These are phyloP conservation scores for Thryonomys swinderianus DNA, from an alignment of 2,113 vertebrate species.

Conservation along the genomic window DNA sequence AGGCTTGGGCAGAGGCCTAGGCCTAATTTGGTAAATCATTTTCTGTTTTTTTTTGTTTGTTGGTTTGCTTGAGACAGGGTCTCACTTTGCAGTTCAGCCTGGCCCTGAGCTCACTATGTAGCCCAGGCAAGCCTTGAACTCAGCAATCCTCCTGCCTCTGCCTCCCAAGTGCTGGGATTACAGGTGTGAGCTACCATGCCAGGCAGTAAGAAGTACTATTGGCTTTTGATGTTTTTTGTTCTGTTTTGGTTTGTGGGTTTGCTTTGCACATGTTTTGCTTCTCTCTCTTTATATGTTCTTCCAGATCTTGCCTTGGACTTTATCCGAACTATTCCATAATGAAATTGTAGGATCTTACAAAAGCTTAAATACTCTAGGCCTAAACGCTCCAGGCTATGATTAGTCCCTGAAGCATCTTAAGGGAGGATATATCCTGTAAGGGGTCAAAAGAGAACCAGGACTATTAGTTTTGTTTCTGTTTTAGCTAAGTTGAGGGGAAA, in stretches of 20 bases:
- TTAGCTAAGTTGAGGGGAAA: slow-evolving; percentile 15
- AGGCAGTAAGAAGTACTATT: too few relatives aligned
- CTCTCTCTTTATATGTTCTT: slow-evolving; percentile 33
- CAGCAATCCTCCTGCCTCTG: too few relatives aligned
- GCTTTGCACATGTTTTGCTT: not conserved
- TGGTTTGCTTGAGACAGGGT: too few relatives aligned
- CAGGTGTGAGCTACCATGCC: too few relatives aligned
- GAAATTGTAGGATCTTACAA: not conserved
- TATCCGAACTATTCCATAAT: not conserved
- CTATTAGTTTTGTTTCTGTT: slow-evolving; percentile 22
- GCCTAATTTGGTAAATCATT: not conserved
- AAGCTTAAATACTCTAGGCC: not conserved
- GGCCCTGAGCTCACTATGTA: too few relatives aligned
- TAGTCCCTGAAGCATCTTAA: not conserved
- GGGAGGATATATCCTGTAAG: not conserved
- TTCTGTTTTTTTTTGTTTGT: slow-evolving; percentile 7
- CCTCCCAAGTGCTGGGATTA: too few relatives aligned
- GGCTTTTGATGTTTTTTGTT: too few relatives aligned
- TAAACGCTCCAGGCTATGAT: not conserved
- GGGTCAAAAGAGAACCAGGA: not conserved
- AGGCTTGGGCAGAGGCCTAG: not conserved
- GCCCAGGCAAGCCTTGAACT: too few relatives aligned
- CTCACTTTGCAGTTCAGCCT: too few relatives aligned
- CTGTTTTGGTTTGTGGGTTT: slow-evolving; percentile 9
- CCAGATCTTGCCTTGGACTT: not conserved